Base-by-base conservation (phyloP, 2,888 invertebrate genomes). In the Cephus spinipes region DNA sequence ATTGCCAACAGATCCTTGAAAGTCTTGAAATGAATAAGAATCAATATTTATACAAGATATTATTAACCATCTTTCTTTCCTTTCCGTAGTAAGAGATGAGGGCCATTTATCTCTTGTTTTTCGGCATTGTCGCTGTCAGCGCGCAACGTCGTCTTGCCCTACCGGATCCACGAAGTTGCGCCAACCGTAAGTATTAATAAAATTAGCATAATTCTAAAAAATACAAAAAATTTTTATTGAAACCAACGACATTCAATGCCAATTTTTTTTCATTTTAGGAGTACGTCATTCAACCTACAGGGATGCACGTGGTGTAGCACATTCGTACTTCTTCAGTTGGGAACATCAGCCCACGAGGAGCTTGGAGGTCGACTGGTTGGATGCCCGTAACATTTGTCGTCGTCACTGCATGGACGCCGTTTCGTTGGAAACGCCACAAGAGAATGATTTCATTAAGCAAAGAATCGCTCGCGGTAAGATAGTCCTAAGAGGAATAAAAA, bases 311-410 rank as follows among this genome's bases (percentile, higher is more conserved):
- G 97, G 97, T 73, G 96, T 97, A 35, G 95, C 96, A 9, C 97
- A 97, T 91, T 96, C 97, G 34, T 98, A 98, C 93, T 98, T 97
- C 95, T 97, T 97, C 95, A 97, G 97, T 90, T 97, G 97, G 97
- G 97, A 97, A 86, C 97, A 97, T 90, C 94, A 94, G 75, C 96
- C 97, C 3, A 97, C 97, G 35, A 94, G 96, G 85, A 95, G 93
- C 86, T 92, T 97, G 82, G 97, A 97, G 92, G 97, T 97, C 2
- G 97, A 97, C 90, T 97, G 97, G 97, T 92, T 98, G 76, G 97
- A 97, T 90, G 95, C 97, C 55, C 94, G 98, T 85, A 98, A 98
- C 92, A 97, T 97, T 89, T 98, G 98, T 92, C 95, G 98, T 82
- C 94, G 97, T 84, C 97, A 97, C 89, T 98, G 98, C 91, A 98